These are phyloP conservation scores for Melieria omissa DNA, from an alignment of 2,888 invertebrate species.

Conservation along the genomic window DNA sequence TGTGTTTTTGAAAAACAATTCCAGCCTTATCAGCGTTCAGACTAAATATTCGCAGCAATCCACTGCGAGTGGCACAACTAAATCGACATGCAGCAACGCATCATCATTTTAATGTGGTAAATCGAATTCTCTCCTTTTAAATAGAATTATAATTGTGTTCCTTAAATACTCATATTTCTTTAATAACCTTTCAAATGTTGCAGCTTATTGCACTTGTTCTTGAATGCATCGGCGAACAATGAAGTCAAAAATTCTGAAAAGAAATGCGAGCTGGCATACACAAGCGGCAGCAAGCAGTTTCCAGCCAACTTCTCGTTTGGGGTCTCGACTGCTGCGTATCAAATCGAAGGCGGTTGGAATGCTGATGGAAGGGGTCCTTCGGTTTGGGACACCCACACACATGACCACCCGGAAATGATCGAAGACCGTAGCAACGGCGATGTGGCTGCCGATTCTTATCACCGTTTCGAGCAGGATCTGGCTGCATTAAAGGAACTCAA, in stretches of 20 bases:
- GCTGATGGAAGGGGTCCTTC: constrained; percentile 68
- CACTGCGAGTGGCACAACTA: not conserved
- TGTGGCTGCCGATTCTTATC: constrained; percentile 72
- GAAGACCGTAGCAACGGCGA: constrained; percentile 69
- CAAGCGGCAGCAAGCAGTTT: constrained; percentile 47
- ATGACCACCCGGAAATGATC: constrained; percentile 62
- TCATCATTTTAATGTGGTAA: not conserved
- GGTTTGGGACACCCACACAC: constrained; percentile 68
- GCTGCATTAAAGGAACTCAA: constrained; percentile 69
- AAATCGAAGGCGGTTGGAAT: constrained; percentile 58
- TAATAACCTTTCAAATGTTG: not conserved
- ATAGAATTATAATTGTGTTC: too few relatives aligned
- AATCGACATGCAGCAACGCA: not conserved
- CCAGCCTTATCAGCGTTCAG: too few relatives aligned
- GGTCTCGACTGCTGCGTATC: constrained; percentile 56
- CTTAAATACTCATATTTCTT: not conserved
- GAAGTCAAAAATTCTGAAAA: not conserved
- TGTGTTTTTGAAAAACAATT: too few relatives aligned
- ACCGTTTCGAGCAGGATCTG: constrained; percentile 71
- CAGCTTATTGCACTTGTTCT: not conserved
- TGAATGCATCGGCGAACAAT: not conserved
- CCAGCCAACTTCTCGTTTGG: constrained; percentile 54
- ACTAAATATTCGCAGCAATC: too few relatives aligned
- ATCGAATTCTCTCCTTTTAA: too few relatives aligned
- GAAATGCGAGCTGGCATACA: constrained; percentile 38